Evolutionary conservation across 2,888 invertebrate species (phyloP), one percentile per base, ranked within the genome.

Genomic region (Pinctada fucata): DNA sequence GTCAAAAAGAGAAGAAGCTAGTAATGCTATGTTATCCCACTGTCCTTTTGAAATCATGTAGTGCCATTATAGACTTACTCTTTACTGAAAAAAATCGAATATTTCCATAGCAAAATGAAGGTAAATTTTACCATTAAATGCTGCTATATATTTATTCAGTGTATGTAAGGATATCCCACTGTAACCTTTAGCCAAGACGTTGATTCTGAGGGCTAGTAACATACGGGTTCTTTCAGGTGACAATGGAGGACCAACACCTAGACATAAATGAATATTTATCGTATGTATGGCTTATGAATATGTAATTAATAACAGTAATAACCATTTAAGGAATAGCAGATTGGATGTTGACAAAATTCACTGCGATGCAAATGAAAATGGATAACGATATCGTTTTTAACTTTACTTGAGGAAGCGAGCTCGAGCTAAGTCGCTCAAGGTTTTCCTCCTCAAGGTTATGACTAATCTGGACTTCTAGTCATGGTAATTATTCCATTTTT

Each of bases 141-240:
- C 95, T 69, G 94, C 94, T 45, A 95, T 93, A 82, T 95, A 93
- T 84, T 94, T 94, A 69, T 93, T 92, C 10, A 95, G 92, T 13
- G 94, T 94, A 72, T 93, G 92, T 31, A 94, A 87, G 0, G 95
- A 94, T 79, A 95, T 94, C 5, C 95, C 95, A 83, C 95, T 95
- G 92, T 94, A 94, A 4, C 95, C 95, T 89, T 95, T 95, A n/a
- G 95, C 94, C 67, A 95, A 91, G 0, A 95, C 94, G 88, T 95
- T 95, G 85, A 95, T 95, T 48, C 95, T 90, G 3, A 95, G 91
- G 0, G 95, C 95, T 67, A 95, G 91, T 77, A 95, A 89, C 94
- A 95, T 95, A 68, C 95, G 91, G 0, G 94, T 94, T 83, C 94
- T 93, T 79, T 94, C 93, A 0, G 95, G 94, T 48, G 94, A 91